Conservation (phyloP, 2,797 vertebrate genomes). For the Mionectes olivaceus region DNA sequence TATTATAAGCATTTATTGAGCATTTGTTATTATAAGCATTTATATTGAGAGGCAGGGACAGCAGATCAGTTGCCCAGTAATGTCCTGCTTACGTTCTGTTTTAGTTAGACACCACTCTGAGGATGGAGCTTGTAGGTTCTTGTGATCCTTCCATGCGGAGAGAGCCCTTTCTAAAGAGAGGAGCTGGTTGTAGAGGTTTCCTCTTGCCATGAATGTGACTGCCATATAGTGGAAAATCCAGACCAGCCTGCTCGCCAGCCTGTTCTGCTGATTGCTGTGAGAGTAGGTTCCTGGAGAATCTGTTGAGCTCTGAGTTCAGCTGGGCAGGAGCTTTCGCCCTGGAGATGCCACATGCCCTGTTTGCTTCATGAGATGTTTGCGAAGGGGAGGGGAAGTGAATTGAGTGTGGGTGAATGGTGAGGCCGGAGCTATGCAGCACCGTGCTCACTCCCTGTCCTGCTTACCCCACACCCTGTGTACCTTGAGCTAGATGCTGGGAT, state of each 20-base stretch:
- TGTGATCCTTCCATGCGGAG: not conserved
- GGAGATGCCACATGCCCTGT: not conserved
- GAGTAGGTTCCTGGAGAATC: not conserved
- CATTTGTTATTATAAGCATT: not conserved
- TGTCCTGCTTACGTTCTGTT: not conserved
- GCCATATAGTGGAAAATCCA: not conserved
- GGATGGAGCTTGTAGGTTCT: not conserved
- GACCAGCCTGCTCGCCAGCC: not conserved
- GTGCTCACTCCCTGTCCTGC: not conserved
- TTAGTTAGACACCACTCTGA: not conserved
- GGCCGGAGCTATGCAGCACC: not conserved
- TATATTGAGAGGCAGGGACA: not conserved
- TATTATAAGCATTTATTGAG: not conserved
- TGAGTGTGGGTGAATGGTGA: not conserved
- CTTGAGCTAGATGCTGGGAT: not conserved
- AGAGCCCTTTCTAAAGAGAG: not conserved
- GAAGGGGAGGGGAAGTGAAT: not conserved
- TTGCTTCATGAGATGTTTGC: not conserved
- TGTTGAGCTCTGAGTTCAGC: not conserved
- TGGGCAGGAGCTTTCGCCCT: not conserved
- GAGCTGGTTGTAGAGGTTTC: not conserved
- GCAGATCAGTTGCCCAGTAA: not conserved
- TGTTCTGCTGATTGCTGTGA: not conserved
- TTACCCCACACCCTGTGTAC: not conserved
- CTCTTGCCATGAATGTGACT: not conserved